Evolutionary conservation across 2,797 vertebrate genomes (phyloP).

Genomic region (Coreius guichenoti): DNA sequence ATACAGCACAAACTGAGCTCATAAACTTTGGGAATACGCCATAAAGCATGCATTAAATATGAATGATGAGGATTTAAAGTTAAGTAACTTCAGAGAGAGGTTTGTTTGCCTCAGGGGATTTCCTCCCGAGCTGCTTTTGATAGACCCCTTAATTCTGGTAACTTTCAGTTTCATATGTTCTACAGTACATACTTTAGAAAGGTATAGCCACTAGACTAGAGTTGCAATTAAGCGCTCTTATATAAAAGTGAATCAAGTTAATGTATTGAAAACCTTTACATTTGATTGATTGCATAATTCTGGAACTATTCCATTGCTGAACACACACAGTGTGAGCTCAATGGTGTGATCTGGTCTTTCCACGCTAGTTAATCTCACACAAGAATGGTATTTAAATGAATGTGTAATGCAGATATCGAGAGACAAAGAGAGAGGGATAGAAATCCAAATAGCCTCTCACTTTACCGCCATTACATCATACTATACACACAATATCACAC

Average conservation of each 20-base stretch:
- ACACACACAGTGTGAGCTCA: background rate
- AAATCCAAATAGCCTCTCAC: background rate
- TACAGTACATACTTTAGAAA: background rate
- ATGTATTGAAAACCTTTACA: background rate
- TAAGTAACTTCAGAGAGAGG: constrained; percentile 19
- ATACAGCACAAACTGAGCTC: background rate
- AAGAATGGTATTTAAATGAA: constrained; percentile 19
- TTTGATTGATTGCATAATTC: background rate
- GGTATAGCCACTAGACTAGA: background rate
- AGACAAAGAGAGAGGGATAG: background rate
- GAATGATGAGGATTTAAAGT: constrained; percentile 36
- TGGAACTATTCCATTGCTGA: background rate
- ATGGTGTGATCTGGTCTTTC: background rate
- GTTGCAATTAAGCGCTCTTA: background rate
- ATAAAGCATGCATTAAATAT: constrained; percentile 38
- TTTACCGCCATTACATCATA: background rate
- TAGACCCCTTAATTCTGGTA: background rate
- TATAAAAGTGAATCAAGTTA: background rate
- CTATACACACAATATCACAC: background rate
- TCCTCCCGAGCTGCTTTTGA: background rate
- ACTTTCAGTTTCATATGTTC: background rate
- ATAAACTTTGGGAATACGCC: background rate
- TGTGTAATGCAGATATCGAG: background rate
- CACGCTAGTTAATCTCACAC: background rate
- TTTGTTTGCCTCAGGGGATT: background rate